Conservation (phyloP, 2,888 invertebrate species). For the Tetramorium bicarinatum region DNA sequence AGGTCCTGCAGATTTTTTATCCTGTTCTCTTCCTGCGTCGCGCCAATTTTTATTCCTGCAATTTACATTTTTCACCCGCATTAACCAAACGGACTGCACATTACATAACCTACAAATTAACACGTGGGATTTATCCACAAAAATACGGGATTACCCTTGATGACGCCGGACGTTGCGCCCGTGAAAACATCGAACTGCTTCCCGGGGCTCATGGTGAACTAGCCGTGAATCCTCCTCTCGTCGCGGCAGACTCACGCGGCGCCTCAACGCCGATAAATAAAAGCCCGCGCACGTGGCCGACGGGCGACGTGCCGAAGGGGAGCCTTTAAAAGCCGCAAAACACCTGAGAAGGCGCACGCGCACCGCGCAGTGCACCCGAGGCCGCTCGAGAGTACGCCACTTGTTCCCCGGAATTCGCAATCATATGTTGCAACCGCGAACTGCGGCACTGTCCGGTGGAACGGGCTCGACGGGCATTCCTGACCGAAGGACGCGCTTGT, state of each 20-base stretch:
- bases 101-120: slow-evolving; percentile 42
- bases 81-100: neutral
- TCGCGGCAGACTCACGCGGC: neutral
- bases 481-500: neutral
- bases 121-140: slow-evolving; percentile 12
- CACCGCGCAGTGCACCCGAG: neutral
- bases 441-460: neutral
- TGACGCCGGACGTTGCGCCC: slow-evolving; percentile 84
- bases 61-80: slow-evolving; percentile 3
- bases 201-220: slow-evolving; percentile 69
- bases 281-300: neutral
- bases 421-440: slow-evolving; percentile 29
- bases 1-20: slow-evolving; percentile 88
- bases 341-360: neutral
- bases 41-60: slow-evolving; percentile 75
- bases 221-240: no score
- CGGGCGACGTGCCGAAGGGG: neutral
- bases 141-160: slow-evolving; percentile 81
- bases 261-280: no score
- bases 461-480: neutral
- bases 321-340: neutral
- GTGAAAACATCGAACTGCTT: slow-evolving; percentile 83
- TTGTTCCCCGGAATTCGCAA: neutral
- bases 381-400: neutral
- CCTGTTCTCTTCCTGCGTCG: slow-evolving; percentile 65